Conservation (phyloP, 2,113 vertebrate species). For the Corythaixoides concolor region DNA sequence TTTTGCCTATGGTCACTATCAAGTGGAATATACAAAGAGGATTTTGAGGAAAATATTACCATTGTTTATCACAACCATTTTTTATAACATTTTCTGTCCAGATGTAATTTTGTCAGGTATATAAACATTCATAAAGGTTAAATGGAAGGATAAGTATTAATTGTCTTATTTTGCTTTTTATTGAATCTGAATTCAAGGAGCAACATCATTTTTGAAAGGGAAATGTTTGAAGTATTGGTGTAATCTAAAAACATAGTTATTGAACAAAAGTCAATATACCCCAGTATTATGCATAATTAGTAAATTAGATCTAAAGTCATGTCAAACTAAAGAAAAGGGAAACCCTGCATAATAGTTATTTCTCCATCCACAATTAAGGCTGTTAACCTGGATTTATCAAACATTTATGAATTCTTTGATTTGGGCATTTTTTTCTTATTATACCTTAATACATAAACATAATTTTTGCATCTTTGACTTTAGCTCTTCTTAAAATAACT, state of each 20-base stretch:
- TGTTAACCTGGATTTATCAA: not conserved
- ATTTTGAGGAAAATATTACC: not conserved
- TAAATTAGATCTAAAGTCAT: not conserved
- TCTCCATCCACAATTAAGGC: not conserved
- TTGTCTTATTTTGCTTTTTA: not conserved
- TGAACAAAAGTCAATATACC: not conserved
- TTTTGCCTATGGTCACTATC: not conserved
- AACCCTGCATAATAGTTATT: not conserved
- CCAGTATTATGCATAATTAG: not conserved
- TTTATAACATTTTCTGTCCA: not conserved
- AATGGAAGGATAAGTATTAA: not conserved
- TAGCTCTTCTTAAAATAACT: not conserved
- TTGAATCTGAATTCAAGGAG: not conserved
- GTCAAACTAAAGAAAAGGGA: not conserved
- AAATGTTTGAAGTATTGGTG: not conserved
- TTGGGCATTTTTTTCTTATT: not conserved
- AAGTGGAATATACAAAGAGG: not conserved
- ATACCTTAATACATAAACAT: not conserved
- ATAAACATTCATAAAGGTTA: not conserved
- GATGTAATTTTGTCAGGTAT: not conserved
- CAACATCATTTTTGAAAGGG: not conserved
- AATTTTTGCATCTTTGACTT: not conserved
- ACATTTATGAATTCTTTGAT: not conserved
- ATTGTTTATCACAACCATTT: not conserved
- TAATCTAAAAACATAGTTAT: not conserved